Evolutionary conservation across 2,888 invertebrate species (phyloP), one percentile per base, ranked within the genome.

Genomic region (Tachystola acroxantha): DNA sequence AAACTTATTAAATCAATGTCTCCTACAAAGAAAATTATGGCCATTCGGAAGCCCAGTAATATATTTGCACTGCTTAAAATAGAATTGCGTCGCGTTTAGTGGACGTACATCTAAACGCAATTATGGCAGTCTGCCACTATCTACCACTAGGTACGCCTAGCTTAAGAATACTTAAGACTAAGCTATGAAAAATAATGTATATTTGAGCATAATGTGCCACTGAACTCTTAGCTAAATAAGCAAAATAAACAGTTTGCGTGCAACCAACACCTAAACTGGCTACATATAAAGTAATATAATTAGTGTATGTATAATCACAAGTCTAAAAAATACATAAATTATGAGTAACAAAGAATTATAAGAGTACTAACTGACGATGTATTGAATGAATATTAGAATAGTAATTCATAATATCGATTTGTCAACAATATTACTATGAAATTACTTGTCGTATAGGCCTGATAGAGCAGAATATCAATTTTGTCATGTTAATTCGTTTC

Each of bases 401-500:
- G 6, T 16, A 3, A 6, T 16, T 16, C 6, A 3, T 16, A 16
- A 16, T 16, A 16, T 16, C 16, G 16, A 16, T 19, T 16, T 3
- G 5, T 10, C n/a, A 16, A 30, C 16, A 4, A 11, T 27, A 10
- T 10, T 3, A 10, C 7, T 10, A 10, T 10, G 2, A 25, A n/a
- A 10, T 24, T 11, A 11, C 7, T 2, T 11, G 9, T 7, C 27
- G n/a, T 10, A 27, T 11, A 12, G 11, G 25, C 32, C 25, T 14
- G 10, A 33, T 45, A 38, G 44, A 37, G 34, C 29, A 25, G 33
- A 39, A 43, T 36, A 42, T 43, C 38, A 40, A 50, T 46, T 56
- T 53, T 60, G 58, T 58, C 60, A 62, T 57, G 60, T 53, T 43
- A 29, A 31, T 37, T 34, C 33, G 36, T 42, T 46, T 46, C 43